phyloP scores from a whole-genome alignment of 2,113 vertebrate genomes.

The human region GRCh38 chr15:35539501-35540000 shows the following conservation, averaged over 20 bases:
- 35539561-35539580: not conserved
- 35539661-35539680: slow-evolving; percentile 26
- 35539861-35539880: not conserved
- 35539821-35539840: not conserved
- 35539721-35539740: not conserved
- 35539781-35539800: not conserved
- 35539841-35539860: not conserved
- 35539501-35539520: not conserved
- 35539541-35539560: not conserved
- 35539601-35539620: not conserved
- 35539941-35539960: not conserved
- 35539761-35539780: not conserved
- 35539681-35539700: not conserved
- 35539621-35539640: slow-evolving; percentile 18
- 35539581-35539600: slow-evolving; percentile 4
- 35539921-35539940: not conserved
- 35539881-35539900: not conserved
- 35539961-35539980: not conserved
- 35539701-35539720: not conserved
- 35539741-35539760: slow-evolving; percentile 20
- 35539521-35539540: not conserved
- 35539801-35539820: not conserved
- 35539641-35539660: not conserved
- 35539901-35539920: not conserved
- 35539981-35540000: slow-evolving; percentile 17